phyloP scores from a whole-genome alignment of 2,797 vertebrate genomes.

The Percopsis omiscomaycus region DNA sequence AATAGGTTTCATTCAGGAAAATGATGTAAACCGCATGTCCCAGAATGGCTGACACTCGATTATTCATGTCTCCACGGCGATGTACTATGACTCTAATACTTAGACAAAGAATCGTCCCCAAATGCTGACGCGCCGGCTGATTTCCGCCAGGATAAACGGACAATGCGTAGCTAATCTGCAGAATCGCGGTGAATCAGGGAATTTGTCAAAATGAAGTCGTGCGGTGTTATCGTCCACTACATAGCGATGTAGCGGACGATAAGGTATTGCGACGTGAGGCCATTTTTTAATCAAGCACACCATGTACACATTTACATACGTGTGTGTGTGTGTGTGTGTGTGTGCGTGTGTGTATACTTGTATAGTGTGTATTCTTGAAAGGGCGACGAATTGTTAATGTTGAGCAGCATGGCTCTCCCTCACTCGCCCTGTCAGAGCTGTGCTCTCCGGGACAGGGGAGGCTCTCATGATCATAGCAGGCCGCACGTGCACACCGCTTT shows the following conservation, averaged over 20 bases:
- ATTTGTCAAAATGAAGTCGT: conserved; percentile 52
- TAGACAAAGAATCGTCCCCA: conserved; percentile 46
- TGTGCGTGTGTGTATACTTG: conserved; percentile 30
- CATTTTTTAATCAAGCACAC: conserved; percentile 48
- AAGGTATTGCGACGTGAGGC: conserved; percentile 38
- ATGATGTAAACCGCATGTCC: conserved; percentile 61
- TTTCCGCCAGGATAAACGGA: conserved; percentile 48
- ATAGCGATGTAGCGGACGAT: conserved; percentile 59
- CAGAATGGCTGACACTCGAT: conserved; percentile 60
- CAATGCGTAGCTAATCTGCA: conserved; percentile 40
- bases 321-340: conserved; percentile 30
- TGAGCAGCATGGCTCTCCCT: conserved; percentile 66
- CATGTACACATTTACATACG: background rate
- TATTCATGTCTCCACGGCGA: conserved; percentile 48
- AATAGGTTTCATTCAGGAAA: conserved; percentile 53
- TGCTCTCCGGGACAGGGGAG: conserved; percentile 71
- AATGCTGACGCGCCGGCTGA: conserved; percentile 58
- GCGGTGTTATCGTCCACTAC: conserved; percentile 33
- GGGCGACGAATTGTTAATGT: conserved; percentile 73
- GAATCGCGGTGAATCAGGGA: conserved; percentile 55
- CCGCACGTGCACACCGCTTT: conserved; percentile 31
- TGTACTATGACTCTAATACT: conserved; percentile 37
- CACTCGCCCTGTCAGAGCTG: conserved; percentile 63
- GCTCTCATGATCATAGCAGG: conserved; percentile 71
- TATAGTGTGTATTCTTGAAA: conserved; percentile 53